Percentiles rank a stretch among this genome's conserved stretches.
phyloP scores from a whole-genome alignment of 1,140 invertebrate genomes.

The Drosophila lacteicornis region DNA sequence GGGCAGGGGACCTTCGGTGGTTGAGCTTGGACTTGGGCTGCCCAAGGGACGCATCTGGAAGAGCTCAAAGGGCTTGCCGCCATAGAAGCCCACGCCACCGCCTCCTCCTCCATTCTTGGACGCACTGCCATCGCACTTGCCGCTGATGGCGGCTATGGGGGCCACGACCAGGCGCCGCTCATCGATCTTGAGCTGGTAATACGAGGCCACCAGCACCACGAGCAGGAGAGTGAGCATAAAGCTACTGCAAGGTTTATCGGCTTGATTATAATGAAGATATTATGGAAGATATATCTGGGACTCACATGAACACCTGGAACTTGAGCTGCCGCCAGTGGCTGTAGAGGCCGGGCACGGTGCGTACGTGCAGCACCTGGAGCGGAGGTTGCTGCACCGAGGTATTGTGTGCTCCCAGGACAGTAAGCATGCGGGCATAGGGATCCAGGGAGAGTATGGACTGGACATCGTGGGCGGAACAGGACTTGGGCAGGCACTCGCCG shows the following conservation, averaged over 20 bases:
- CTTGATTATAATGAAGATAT: not conserved
- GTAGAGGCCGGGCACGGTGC: constrained; percentile 90
- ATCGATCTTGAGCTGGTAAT: constrained; percentile 72
- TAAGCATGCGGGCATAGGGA: constrained; percentile 85
- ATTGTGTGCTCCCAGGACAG: constrained; percentile 63
- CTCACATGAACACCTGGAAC: constrained; percentile 90
- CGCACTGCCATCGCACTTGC: constrained; percentile 58
- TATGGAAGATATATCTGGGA: constrained; percentile 18
- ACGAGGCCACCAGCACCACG: constrained; percentile 74
- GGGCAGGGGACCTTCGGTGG: constrained; percentile 34
- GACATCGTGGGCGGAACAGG: constrained; percentile 88
- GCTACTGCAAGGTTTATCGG: constrained; percentile 51
- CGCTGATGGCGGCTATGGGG: constrained; percentile 75
- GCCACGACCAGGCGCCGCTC: constrained; percentile 53
- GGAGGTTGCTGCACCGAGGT: constrained; percentile 54
- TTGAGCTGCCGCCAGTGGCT: constrained; percentile 88
- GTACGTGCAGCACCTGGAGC: constrained; percentile 87
- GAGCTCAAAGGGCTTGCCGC: constrained; percentile 78
- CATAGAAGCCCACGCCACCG: constrained; percentile 50
- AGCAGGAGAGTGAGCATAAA: constrained; percentile 71
- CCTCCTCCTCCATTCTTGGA: constrained; percentile 22
- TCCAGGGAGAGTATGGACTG: constrained; percentile 86
- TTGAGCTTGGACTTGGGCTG: constrained; percentile 37
- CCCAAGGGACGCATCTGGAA: constrained; percentile 80
- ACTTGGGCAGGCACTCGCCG: constrained; percentile 90